phyloP scores from a whole-genome alignment of 53 echinoderm and acorn worm species.

The Pentamera pediparva region DNA sequence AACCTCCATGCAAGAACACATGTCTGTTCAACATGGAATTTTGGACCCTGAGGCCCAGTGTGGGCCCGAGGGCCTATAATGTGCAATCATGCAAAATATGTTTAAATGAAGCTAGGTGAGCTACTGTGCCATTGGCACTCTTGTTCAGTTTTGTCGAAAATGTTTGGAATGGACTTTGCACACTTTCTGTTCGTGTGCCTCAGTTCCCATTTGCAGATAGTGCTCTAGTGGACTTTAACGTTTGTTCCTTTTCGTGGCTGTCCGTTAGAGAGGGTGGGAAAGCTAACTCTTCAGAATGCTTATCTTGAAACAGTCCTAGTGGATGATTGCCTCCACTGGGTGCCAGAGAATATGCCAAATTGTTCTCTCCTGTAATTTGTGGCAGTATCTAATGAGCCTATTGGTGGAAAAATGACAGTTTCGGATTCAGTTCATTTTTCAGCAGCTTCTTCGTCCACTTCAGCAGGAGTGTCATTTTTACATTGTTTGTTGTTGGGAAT shows the following conservation, averaged over 20 bases:
- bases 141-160: constrained; percentile 31
- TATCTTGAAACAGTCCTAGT: constrained; percentile 34
- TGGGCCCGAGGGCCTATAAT: too few relatives aligned
- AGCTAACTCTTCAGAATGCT: constrained; percentile 29
- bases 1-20: too few relatives aligned
- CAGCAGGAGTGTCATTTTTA: not conserved
- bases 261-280: constrained; percentile 38
- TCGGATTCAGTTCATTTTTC: constrained; percentile 37
- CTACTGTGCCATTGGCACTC: too few relatives aligned
- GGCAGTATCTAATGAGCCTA: constrained; percentile 30
- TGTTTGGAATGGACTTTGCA: constrained; percentile 27
- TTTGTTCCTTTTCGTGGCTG: constrained; percentile 1
- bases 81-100: too few relatives aligned
- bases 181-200: constrained; percentile 12
- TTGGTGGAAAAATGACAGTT: constrained; percentile 8
- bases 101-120: too few relatives aligned
- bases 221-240: not conserved
- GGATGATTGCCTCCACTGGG: constrained; percentile 37
- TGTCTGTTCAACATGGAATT: too few relatives aligned
- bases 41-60: too few relatives aligned
- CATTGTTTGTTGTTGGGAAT: not conserved
- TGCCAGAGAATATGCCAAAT: constrained; percentile 14
- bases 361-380: constrained; percentile 7
- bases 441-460: not conserved
- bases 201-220: constrained; percentile 36